phyloP scores from a whole-genome alignment of 2,888 invertebrate species.

The Hydropsyche betteni region DNA sequence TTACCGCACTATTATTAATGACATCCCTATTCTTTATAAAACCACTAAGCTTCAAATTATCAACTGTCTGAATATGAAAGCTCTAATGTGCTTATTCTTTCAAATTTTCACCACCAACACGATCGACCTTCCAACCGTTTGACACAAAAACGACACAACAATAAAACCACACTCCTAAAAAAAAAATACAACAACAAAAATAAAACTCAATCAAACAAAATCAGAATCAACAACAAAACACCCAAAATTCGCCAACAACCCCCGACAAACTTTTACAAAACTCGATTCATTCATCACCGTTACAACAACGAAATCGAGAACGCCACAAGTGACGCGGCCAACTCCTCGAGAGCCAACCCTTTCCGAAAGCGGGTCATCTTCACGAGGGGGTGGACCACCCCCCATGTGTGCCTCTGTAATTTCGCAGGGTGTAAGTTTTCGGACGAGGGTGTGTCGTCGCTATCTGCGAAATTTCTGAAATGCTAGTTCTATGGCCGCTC shows the following conservation, averaged over 20 bases:
- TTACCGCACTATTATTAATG: too few relatives aligned
- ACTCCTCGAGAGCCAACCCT: background rate
- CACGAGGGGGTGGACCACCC: background rate
- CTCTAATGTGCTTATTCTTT: too few relatives aligned
- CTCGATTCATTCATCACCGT: background rate
- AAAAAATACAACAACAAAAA: too few relatives aligned
- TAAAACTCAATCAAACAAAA: background rate
- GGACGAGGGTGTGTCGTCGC: slow-evolving; percentile 18
- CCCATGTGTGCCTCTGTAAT: background rate
- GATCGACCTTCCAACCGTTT: too few relatives aligned
- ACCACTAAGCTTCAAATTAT: too few relatives aligned
- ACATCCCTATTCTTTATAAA: too few relatives aligned
- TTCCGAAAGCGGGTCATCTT: slow-evolving; percentile 9
- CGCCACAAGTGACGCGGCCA: slow-evolving; percentile 1
- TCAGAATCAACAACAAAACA: background rate
- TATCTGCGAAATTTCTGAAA: slow-evolving; percentile 35
- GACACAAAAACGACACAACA: too few relatives aligned
- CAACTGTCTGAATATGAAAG: too few relatives aligned
- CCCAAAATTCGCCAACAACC: background rate
- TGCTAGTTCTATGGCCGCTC: slow-evolving; percentile 20
- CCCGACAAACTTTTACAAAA: too few relatives aligned
- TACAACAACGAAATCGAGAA: background rate
- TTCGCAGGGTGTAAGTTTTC: slow-evolving; percentile 24
- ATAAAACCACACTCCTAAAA: background rate
- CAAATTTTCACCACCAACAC: too few relatives aligned